Evolutionary conservation across 2,888 invertebrate genomes (phyloP), one percentile per base, ranked within the genome.

Genomic region (Pimpla rufipes): DNA sequence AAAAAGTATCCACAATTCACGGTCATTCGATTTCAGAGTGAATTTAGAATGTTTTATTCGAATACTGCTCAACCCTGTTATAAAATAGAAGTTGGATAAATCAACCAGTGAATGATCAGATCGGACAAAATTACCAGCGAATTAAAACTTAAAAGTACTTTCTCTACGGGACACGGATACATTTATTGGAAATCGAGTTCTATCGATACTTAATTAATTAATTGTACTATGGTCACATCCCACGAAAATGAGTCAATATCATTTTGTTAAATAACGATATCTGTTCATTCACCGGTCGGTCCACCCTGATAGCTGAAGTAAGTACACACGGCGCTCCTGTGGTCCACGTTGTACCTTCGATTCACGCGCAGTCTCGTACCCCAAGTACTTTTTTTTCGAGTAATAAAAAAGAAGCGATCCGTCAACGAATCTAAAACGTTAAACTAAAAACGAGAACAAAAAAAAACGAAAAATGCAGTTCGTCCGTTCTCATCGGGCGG

Each of bases 341-440:
- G 35, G 57, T 77, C n/a, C 18, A 16, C 57, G 40, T 50, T 67
- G 70, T 73, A 50, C 47, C 37, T 45, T 47, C n/a, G 18, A 50
- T 70, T 67, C 10, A 59, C 10, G 71, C 55, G 73, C 81, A 73
- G 47, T 73, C 73, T 77, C 66, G 57, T 73, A 77, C 71, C 23
- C 57, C 68, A 77, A 81, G n/a, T 50, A 45, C 18, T 50, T 64
- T 40, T 21, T 50, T 64, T 40, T 21, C 13, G 70, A 29, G 66
- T 57, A 45, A 45, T 45, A 11, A 79, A 59, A 67, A 47, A 52
- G 21, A 40, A 80, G 6, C 40, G 73, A 67, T 68, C 42, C 64
- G 42, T 45, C 45, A 67, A 47, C 10, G 37, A 55, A 75, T 70
- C 74, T 75, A 55, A 55, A 75, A 80, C 64, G 29, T 67, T 66